Conservation (phyloP, 2,888 invertebrate species). For the Herminia tarsipennalis region DNA sequence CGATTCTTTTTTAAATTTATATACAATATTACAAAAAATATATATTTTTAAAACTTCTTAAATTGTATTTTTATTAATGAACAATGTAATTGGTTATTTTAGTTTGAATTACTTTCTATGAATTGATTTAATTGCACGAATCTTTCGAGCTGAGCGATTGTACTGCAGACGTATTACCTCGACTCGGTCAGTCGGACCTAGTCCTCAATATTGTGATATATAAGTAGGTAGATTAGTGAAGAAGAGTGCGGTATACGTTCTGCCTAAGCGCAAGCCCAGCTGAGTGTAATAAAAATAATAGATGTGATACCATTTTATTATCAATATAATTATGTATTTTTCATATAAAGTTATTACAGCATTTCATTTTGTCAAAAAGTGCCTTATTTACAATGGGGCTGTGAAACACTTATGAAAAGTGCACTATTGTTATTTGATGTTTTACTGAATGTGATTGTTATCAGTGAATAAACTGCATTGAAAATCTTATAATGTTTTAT, state of each 20-base stretch:
- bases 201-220: too few relatives aligned
- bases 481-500: conserved; percentile 26
- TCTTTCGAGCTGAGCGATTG: not conserved
- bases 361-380: conserved; percentile 28
- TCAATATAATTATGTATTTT: too few relatives aligned
- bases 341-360: too few relatives aligned
- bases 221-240: too few relatives aligned
- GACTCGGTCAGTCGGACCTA: too few relatives aligned
- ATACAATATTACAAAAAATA: conserved; percentile 4
- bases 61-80: conserved; percentile 9
- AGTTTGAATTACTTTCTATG: not conserved
- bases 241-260: too few relatives aligned
- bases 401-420: conserved; percentile 43
- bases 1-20: conserved; percentile 7
- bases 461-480: conserved; percentile 38
- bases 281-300: too few relatives aligned
- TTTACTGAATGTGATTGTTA: conserved; percentile 10
- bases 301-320: conserved; percentile 11
- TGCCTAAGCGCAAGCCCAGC: too few relatives aligned
- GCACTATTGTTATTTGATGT: conserved; percentile 37
- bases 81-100: conserved; percentile 2
- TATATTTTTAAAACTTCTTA: not conserved
- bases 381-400: conserved; percentile 28
- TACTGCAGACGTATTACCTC: too few relatives aligned
- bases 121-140: conserved; percentile 4